phyloP scores from a whole-genome alignment of 2,113 vertebrate species.

The Sapajus apella region DNA sequence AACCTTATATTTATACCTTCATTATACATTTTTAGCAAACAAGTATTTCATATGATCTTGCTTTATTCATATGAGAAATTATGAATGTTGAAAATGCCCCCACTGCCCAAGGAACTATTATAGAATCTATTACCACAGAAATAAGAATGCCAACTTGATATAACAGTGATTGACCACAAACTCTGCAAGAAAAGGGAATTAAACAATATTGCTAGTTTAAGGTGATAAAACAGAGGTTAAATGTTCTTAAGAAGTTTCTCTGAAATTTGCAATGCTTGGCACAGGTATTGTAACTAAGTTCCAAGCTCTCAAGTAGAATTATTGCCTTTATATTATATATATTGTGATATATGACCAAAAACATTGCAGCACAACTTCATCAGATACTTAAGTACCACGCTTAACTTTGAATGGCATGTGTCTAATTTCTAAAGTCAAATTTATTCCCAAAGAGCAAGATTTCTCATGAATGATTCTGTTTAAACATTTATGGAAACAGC shows the following conservation, averaged over 20 bases:
- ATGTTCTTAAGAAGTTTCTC: background rate
- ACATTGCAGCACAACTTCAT: fast-evolving
- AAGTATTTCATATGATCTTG: background rate
- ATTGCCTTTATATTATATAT: background rate
- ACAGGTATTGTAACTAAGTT: background rate
- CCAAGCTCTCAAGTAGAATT: background rate
- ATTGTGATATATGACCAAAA: background rate
- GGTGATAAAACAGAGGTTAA: background rate
- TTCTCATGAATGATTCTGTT: background rate
- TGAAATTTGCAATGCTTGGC: background rate
- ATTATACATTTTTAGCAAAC: background rate
- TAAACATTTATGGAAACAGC: background rate
- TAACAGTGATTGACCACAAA: background rate
- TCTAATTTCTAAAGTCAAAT: background rate
- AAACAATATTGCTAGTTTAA: background rate
- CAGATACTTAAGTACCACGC: background rate
- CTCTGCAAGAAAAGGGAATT: background rate
- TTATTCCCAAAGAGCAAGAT: background rate
- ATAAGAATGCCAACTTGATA: background rate
- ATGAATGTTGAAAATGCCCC: background rate
- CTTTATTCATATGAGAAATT: background rate
- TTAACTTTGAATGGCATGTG: background rate
- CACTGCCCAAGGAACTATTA: background rate
- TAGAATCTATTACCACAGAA: background rate
- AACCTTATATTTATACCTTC: background rate